Conservation (phyloP, 2,888 invertebrate species). For the Drosophila algonquin region DNA sequence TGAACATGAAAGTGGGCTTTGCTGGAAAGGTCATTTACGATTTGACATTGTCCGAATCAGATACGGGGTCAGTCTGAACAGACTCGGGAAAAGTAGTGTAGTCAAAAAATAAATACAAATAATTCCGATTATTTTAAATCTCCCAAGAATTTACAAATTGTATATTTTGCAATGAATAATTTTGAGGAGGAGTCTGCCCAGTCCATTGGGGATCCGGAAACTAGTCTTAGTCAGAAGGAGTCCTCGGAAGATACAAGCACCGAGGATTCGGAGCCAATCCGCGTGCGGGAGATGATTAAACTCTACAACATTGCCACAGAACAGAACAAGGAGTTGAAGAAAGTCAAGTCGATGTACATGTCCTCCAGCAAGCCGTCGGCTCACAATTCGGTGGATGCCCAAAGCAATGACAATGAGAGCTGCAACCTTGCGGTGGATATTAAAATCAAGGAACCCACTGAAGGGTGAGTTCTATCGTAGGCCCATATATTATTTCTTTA, state of each 20-base stretch:
- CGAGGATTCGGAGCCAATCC: slow-evolving; percentile 51
- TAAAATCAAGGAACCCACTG: slow-evolving; percentile 2
- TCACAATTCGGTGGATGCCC: not conserved
- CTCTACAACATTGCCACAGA: slow-evolving; percentile 75
- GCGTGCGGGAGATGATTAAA: slow-evolving; percentile 81
- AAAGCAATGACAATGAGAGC: not conserved
- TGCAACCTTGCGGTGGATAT: slow-evolving; percentile 7
- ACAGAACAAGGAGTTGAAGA: slow-evolving; percentile 67
- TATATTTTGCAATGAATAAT: not conserved
- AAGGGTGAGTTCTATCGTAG: slow-evolving; percentile 9
- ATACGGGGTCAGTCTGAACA: slow-evolving; percentile 19
- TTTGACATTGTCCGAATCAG: slow-evolving; percentile 19
- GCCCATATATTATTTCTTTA: no score
- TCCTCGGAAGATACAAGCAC: not conserved
- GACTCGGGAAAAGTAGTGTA: slow-evolving; percentile 22
- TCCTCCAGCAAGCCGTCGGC: slow-evolving; percentile 21
- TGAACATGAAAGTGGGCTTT: slow-evolving; percentile 16
- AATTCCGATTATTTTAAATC: not conserved
- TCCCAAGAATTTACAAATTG: not conserved
- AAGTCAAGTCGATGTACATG: slow-evolving; percentile 72
- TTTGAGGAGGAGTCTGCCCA: not conserved
- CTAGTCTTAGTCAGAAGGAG: not conserved
- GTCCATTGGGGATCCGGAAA: not conserved
- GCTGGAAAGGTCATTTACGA: slow-evolving; percentile 24
- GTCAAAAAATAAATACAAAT: not conserved